Evolutionary conservation across 2,888 invertebrate species (phyloP), one percentile per base, ranked within the genome.

Genomic region (Leptinotarsa haldemani): DNA sequence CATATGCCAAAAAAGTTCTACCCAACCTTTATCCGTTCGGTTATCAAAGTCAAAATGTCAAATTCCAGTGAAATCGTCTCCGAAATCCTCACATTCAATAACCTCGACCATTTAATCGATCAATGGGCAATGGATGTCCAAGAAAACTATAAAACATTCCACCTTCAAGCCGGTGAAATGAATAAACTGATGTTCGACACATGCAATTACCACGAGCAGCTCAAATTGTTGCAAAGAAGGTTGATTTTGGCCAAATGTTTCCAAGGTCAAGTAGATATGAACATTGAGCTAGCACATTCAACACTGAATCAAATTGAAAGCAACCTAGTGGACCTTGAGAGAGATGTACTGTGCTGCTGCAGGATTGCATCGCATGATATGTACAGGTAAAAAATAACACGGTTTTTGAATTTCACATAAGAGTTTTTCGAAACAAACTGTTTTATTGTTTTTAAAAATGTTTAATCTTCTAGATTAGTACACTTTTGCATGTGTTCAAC

Each of bases 231-330:
- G 40, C 61, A 61, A 9, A 61, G n/a, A 4, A 25, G n/a, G n/a
- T 16, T 61, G 15, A 61, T 61, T 61, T 61, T 61, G 40, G 61
- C 40, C 61, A 61, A 61, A 61, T 61, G 61, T 40, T 61, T 61
- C 40, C 61, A 61, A 61, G 61, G 61, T 30, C 61, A 61, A 40
- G 40, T 61, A n/a, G 61, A 61, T 61, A 16, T 61, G 61, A 61
- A 61, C 40, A 61, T 61, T 3, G 61, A 40, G 30, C 25, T 61
- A 0, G 30, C 61, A n/a, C 16, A 30, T 2, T 30, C 61, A 7
- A 5, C 40, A n/a, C n/a, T 12, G 12, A 61, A 30, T 61, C 9
- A 61, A 61, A 12, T 61, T 7, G 61, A 25, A n/a, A 61, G 2
- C 9, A 40, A n/a, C 15, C 30, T 61, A 9, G n/a, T 30, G 20